Conservation (phyloP, 2,888 invertebrate species). For the Lutraria lutraria region DNA sequence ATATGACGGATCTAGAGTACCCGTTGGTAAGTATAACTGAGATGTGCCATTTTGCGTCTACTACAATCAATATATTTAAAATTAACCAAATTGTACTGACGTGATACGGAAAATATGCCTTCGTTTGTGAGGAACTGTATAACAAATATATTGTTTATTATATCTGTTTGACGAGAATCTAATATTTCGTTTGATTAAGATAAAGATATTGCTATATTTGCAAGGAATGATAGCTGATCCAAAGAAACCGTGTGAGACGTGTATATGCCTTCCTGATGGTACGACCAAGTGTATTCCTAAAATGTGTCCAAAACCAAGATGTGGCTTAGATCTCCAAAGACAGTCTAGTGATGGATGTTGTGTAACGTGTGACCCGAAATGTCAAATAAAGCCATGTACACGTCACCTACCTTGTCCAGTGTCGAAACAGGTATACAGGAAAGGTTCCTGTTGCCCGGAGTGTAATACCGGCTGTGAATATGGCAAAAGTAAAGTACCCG, state of each 20-base stretch:
- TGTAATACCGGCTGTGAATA: background rate
- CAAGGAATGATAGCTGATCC: slow-evolving; percentile 23
- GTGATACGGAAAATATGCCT: background rate
- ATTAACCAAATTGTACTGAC: background rate
- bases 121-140: background rate
- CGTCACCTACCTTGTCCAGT: background rate
- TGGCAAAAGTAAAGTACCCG: no score
- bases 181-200: no score
- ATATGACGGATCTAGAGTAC: slow-evolving; percentile 1
- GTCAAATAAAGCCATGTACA: background rate
- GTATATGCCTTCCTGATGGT: background rate
- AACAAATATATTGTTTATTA: background rate
- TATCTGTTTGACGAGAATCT: background rate
- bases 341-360: slow-evolving; percentile 13
- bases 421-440: background rate
- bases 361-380: background rate
- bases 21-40: no score
- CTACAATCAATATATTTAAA: slow-evolving; percentile 16
- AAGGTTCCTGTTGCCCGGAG: slow-evolving; percentile 19
- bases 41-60: background rate
- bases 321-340: slow-evolving; percentile 2
- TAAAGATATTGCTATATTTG: background rate
- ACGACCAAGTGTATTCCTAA: background rate
- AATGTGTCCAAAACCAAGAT: background rate
- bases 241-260: background rate